Conservation (phyloP, 1,140 invertebrate species). For the Phymorhynchus buccinoides region DNA sequence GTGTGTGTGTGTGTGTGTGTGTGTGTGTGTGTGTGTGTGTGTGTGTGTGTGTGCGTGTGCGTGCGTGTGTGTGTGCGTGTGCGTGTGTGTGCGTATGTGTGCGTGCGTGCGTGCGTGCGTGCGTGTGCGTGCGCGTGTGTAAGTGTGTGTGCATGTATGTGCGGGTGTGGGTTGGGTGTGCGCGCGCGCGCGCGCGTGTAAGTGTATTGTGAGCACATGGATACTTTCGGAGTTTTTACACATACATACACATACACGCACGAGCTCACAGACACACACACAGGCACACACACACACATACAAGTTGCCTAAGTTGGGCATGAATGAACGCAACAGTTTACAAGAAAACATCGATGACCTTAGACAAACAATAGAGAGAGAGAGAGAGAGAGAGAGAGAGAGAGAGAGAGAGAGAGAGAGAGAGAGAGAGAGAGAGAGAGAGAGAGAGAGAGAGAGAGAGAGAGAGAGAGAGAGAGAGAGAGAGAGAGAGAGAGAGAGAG, state of each 20-base stretch:
- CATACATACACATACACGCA: neutral
- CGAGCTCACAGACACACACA: neutral
- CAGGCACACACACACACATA: constrained; percentile 8
- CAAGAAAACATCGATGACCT: neutral
- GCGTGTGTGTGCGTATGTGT: neutral
- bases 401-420: neutral
- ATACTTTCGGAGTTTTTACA: neutral
- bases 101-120: neutral
- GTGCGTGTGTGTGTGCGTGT: constrained; percentile 6
- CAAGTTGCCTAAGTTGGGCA: too few species aligned
- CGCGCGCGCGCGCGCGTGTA: neutral
- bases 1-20: constrained; percentile 26
- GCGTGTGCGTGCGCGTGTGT: constrained; percentile 2
- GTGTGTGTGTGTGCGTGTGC: neutral
- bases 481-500: constrained; percentile 13
- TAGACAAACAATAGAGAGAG: neutral
- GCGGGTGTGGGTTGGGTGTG: constrained; percentile 13
- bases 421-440: neutral
- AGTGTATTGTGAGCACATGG: neutral
- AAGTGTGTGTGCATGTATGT: constrained; percentile 22
- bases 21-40: constrained; percentile 22
- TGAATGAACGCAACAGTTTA: neutral
- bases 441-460: constrained; percentile 19
- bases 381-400: neutral
- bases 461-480: neutral